phyloP scores from a whole-genome alignment of 2,888 invertebrate genomes.

The Rhagonycha lutea region DNA sequence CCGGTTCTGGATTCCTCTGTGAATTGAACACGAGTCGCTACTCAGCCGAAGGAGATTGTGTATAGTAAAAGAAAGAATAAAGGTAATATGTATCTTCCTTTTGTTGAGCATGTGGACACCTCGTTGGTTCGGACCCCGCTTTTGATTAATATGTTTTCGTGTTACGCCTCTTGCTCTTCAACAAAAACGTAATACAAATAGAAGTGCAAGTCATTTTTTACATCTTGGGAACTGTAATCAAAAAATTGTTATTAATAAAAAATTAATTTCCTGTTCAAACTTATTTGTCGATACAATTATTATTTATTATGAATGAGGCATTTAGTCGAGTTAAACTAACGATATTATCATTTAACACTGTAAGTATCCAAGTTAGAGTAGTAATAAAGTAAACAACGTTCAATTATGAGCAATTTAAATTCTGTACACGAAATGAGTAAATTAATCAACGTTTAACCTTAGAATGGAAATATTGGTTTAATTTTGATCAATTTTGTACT shows the following conservation, averaged over 20 bases:
- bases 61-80: constrained; percentile 30
- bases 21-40: constrained; percentile 28
- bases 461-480: constrained; percentile 17
- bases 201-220: constrained; percentile 20
- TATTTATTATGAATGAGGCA: background rate
- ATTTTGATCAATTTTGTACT: constrained; percentile 4
- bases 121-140: constrained; percentile 41
- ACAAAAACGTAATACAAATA: constrained; percentile 12
- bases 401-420: constrained; percentile 26
- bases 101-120: constrained; percentile 46
- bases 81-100: constrained; percentile 46
- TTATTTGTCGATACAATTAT: background rate
- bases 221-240: background rate
- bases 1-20: constrained; percentile 21
- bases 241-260: background rate
- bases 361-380: constrained; percentile 2
- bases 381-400: constrained; percentile 9
- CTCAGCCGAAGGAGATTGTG: constrained; percentile 14
- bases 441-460: constrained; percentile 27
- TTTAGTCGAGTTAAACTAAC: constrained; percentile 7
- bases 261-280: background rate
- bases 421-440: constrained; percentile 28
- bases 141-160: constrained; percentile 48
- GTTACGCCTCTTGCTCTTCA: constrained; percentile 38
- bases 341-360: constrained; percentile 16